Base-by-base conservation (phyloP, 2,797 vertebrate species). In the Steatocranus sp. region DNA sequence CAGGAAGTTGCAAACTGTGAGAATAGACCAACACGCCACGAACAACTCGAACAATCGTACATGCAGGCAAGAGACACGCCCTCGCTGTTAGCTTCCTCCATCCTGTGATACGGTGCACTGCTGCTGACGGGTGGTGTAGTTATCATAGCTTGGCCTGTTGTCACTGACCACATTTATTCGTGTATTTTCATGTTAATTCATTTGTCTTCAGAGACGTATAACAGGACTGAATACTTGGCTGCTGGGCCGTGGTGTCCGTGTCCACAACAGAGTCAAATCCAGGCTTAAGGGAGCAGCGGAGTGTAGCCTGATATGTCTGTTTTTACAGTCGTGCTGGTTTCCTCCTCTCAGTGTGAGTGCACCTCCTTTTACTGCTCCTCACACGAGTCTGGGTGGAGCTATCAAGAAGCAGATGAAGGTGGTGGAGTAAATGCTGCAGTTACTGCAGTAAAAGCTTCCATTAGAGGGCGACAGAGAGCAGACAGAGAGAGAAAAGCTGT, bases 11-110 rank as follows among this genome's bases (percentile, higher is more conserved):
- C 0, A 0, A 68, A 25, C 63, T 27, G 38, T 34, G 1, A 70
- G 66, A 0, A 18, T 1, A 27, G 23, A 70, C 66, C 38, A 46
- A 68, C 20, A 2, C 4, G 1, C 14, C 14, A 5, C 6, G 0
- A 43, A 11, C 8, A 7, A 25, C 8, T 0, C 3, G 0, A n/a
- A 12, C 18, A 14, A 23, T 1, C 1, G 5, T 49, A 49, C 46
- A 49, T 1, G 46, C 46, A n/a, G 18, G 8, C 48, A 9, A 7
- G 4, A n/a, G 4, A n/a, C 30, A 18, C 30, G 10, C 30, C 30
- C 30, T 61, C 0, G 4, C 34, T 0, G n/a, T 66, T 66, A 38
- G 61, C 38, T 0, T 68, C 38, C 20, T 68, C 38, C 63, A 68
- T 25, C 12, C 3, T 41, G 18, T 36, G 58, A 36, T n/a, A 8